Base-by-base conservation (phyloP, 2,113 vertebrate genomes). In the Microcebus jonahi region DNA sequence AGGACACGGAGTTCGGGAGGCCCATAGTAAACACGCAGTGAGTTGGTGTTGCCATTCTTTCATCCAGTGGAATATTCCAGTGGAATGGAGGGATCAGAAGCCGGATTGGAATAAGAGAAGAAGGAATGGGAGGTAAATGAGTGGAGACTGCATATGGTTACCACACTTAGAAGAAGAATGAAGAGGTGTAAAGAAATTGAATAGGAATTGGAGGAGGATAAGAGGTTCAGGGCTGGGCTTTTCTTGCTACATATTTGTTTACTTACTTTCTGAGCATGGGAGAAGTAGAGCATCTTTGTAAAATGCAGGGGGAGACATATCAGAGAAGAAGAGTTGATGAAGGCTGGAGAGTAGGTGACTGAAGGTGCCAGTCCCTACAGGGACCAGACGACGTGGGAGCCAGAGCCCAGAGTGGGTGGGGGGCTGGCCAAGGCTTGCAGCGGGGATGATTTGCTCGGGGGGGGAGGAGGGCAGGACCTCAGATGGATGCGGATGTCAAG, bases 121-220 rank as follows among this genome's bases (percentile, higher is more conserved):
- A 68, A 50, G 42, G 23, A 48, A 79, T 17, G 31, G 23, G 42
- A 55, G 14, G 31, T 6, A 17, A 29, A 9, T 31, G 21, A 42
- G 36, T 8, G 4, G 11, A n/a, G 61, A 21, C 0, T 18, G 42
- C 0, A 11, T 9, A 2, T 31, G 75, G 29, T 1, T 0, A 34
- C 36, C 57, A 12, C 11, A 21, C 34, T 57, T 10, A 81, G 65
- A 55, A 57, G 8, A 3, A 48, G 42, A n/a, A 27, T 9, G 57
- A 63, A 79, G 75, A 63, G 12, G 55, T 6, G 3, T 34, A 25
- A 23, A 27, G 31, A 25, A 48, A n/a, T 8, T 23, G 13, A 39
- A 23, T 7, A 39, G 27, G 27, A 57, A 34, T 3, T 27, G 6
- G n/a, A 27, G 25, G 83, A 42, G 2, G 4, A 11, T 3, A 20